Conservation (phyloP, 2,888 invertebrate species). For the Epirrita christyi region DNA sequence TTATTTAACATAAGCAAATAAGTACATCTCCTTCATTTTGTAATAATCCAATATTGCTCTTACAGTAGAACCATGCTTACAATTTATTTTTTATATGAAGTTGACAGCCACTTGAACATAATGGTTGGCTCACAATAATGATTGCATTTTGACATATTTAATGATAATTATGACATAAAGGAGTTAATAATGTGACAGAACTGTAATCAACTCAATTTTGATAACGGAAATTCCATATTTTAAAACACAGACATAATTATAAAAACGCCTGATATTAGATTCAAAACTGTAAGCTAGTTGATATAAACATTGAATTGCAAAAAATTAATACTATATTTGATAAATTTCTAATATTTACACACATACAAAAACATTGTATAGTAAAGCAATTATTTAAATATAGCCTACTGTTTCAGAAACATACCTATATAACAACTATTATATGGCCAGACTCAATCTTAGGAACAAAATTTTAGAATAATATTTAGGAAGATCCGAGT, state of each 20-base stretch:
- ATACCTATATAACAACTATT: background rate
- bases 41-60: no score
- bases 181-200: no score
- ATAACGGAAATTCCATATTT: background rate
- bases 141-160: no score
- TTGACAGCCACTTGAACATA: no score
- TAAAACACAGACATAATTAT: background rate
- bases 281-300: background rate
- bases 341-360: background rate
- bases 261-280: background rate
- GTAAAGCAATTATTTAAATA: background rate
- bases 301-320: background rate
- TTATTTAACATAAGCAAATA: background rate
- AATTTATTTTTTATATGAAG: no score
- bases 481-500: background rate
- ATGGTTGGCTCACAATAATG: no score
- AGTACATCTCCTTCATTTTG: no score
- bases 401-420: background rate
- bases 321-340: background rate
- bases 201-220: no score
- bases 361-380: background rate
- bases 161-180: no score
- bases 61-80: no score
- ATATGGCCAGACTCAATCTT: conserved; percentile 14
- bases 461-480: conserved; percentile 20